Evolutionary conservation across 2,888 invertebrate genomes (phyloP), one percentile per base, ranked within the genome.

Genomic region (Dexiosoma caninum): DNA sequence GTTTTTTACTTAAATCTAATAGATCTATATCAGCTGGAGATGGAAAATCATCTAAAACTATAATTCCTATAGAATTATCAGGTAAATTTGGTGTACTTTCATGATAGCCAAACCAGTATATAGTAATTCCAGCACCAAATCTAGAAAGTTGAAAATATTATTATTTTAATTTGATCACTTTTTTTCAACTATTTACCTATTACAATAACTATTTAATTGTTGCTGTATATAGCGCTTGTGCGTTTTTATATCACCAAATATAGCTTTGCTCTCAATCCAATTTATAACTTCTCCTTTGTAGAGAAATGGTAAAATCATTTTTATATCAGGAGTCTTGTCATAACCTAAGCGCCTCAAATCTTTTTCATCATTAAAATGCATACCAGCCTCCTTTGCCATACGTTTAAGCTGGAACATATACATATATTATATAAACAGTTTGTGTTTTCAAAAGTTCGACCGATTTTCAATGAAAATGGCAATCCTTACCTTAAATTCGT

Each of bases 251-350:
- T 96, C 96, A 2, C 96, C 98, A 92, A 98, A 98, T n/a, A 95
- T 92, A 0, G 98, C 98, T 91, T 98, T 98, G 85, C 98, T 97
- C 90, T 98, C 98, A 78, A 98, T 96, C 98, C 98, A 98, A 89
- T 97, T 96, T 0, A 98, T 93, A 27, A 98, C 93, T 85, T 94
- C 93, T 1, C 95, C 96, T 89, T 96, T 94, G 23, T 96, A 93
- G 32, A 95, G 95, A 82, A 97, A 94, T 0, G 98, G 98, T 21
- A 97, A 92, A 88, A 96, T 96, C 64, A 98, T 91, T 90, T 97
- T 97, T 53, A 97, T 93, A 89, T 98, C 98, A 0, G 98, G 98
- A 1, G 98, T 98, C 91, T 98, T 98, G 89, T 98, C 98, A 90
- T 95, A 98, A 0, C 98, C 98, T 86, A 94, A 92, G 51, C 92